A percentile compares a stretch with the other conserved stretches of the same genome.
Conservation (phyloP, 2,113 vertebrate genomes). For the Lophochroa leadbeateri region DNA sequence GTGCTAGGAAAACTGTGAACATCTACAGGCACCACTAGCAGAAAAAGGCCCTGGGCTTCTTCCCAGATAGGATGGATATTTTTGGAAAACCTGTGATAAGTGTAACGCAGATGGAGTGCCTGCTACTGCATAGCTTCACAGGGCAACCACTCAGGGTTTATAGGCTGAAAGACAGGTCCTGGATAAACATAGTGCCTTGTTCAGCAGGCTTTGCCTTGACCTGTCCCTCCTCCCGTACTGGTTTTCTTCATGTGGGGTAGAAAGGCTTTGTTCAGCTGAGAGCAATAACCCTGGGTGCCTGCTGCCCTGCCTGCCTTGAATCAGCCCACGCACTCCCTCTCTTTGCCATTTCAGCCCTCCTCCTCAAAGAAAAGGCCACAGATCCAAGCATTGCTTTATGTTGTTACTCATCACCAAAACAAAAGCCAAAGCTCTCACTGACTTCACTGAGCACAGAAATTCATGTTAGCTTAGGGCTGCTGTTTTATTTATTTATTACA, state of each 20-base stretch:
- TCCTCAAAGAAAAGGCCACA: neutral
- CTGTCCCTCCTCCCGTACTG: neutral
- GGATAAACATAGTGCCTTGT: neutral
- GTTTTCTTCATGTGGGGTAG: neutral
- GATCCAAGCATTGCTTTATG: neutral
- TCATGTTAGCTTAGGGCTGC: rapidly evolving
- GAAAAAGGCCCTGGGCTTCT: neutral
- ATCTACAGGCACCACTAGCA: neutral
- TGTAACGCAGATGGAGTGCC: rapidly evolving
- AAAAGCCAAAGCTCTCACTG: neutral
- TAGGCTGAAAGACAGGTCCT: neutral
- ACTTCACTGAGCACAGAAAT: neutral
- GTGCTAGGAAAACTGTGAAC: neutral
- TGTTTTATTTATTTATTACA: neutral
- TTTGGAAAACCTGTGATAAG: neutral
- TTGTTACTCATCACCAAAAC: neutral
- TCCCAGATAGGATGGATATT: neutral
- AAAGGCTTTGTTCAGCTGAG: neutral
- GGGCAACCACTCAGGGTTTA: neutral
- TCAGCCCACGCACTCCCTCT: neutral
- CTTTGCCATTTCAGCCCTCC: neutral
- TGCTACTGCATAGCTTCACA: neutral
- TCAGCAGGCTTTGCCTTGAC: rapidly evolving
- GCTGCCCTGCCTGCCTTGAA: neutral
- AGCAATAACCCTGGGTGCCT: neutral